Conservation (phyloP, 2,113 vertebrate genomes). For the Albula glossodonta region DNA sequence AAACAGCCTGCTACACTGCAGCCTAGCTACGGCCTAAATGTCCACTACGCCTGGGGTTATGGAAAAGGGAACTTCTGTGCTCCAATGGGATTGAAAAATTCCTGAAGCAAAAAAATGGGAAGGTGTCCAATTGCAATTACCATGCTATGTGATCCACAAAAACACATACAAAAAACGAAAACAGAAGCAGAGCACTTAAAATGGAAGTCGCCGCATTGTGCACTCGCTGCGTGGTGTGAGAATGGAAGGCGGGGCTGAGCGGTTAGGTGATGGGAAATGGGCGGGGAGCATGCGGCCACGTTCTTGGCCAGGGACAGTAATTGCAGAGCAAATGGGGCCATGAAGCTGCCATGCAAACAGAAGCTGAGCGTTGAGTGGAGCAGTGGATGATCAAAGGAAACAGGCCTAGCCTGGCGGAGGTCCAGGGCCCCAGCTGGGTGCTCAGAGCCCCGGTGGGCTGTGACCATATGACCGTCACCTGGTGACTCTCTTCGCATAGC, state of each 20-base stretch:
- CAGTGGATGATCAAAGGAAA: not conserved
- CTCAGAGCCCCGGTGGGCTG: not conserved
- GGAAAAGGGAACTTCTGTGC: not conserved
- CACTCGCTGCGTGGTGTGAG: no score
- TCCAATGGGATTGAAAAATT: not conserved
- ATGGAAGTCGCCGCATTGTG: not conserved
- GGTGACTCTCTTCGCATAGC: not conserved
- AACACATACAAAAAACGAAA: not conserved
- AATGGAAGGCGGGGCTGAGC: no score
- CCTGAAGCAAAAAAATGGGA: not conserved
- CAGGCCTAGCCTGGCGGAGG: not conserved
- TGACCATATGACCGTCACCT: not conserved
- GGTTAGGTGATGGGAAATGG: no score
- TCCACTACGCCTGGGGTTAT: not conserved
- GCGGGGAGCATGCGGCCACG: not conserved
- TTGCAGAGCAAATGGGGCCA: not conserved
- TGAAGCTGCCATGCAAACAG: not conserved
- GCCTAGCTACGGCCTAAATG: not conserved
- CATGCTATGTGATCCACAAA: not conserved
- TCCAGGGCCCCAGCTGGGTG: not conserved
- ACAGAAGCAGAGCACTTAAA: not conserved
- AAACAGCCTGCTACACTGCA: not conserved
- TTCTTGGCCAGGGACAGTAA: not conserved
- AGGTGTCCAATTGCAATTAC: not conserved
- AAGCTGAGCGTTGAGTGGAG: not conserved